Conservation (phyloP, 2,113 vertebrate species). For the Lutjanus erythropterus region DNA sequence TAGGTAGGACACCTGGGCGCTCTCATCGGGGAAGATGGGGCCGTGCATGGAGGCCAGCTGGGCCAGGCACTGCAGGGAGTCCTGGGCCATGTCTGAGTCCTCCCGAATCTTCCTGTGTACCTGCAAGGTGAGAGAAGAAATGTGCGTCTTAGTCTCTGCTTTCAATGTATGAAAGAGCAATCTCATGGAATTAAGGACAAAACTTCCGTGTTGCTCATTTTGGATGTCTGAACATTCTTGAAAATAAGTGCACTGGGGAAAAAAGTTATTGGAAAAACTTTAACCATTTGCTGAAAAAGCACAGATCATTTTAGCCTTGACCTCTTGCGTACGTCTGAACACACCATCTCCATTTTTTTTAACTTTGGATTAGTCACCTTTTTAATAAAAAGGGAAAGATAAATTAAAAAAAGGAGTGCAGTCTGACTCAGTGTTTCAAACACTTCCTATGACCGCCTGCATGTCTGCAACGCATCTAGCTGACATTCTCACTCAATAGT, state of each 20-base stretch:
- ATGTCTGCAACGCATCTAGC: not conserved
- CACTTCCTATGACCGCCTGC: not conserved
- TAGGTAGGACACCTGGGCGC: slow-evolving; percentile 96
- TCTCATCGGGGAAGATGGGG: slow-evolving; percentile 96
- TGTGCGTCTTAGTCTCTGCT: not conserved
- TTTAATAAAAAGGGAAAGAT: not conserved
- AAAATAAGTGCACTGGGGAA: not conserved
- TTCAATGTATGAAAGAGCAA: not conserved
- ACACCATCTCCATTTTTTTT: not conserved
- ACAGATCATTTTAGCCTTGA: slow-evolving; percentile 8
- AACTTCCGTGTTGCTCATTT: not conserved
- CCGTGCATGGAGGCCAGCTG: slow-evolving; percentile 98
- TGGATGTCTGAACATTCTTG: not conserved
- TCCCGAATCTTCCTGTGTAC: slow-evolving; percentile 99
- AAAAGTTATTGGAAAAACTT: slow-evolving; percentile 23
- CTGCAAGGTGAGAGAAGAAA: slow-evolving; percentile 80
- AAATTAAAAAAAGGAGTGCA: not conserved
- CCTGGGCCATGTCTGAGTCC: slow-evolving; percentile 99
- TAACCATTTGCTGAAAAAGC: not conserved
- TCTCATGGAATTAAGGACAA: not conserved
- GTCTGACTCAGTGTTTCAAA: not conserved
- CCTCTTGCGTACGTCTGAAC: too few relatives aligned
- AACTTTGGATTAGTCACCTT: not conserved
- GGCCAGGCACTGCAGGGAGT: slow-evolving; percentile 97
- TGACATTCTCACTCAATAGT: not conserved